Evolutionary conservation across 2,888 invertebrate species (phyloP).

Genomic region (Endotricha flammealis): DNA sequence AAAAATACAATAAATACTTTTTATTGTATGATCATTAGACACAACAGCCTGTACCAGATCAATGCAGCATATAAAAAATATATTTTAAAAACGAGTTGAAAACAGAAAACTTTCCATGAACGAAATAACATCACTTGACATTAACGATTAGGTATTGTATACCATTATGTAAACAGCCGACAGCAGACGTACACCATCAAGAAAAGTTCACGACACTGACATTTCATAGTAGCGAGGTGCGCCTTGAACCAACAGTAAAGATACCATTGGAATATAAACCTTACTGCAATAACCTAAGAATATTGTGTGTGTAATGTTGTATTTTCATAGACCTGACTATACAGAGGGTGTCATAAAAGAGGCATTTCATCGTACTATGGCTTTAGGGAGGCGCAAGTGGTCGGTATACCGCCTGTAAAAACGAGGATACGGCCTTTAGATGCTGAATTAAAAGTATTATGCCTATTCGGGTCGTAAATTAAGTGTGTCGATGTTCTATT

Average conservation of each 20-base stretch:
- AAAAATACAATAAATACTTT: too few relatives aligned
- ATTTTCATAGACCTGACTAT: too few relatives aligned
- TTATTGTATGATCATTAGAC: too few relatives aligned
- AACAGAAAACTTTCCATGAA: not conserved
- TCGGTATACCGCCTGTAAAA: constrained; percentile 8
- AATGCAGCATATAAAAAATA: too few relatives aligned
- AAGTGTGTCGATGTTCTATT: not conserved
- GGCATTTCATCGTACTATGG: constrained; percentile 3
- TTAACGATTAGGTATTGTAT: not conserved
- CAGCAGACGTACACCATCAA: constrained; percentile 6
- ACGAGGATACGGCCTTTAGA: constrained; percentile 8
- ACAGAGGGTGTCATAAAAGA: constrained; percentile 6
- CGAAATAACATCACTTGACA: not conserved
- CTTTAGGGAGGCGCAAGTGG: constrained; percentile 4
- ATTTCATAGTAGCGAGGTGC: constrained; percentile 13
- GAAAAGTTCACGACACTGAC: constrained; percentile 19
- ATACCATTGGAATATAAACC: too few relatives aligned
- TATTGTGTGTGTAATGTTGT: too few relatives aligned
- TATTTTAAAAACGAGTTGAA: too few relatives aligned
- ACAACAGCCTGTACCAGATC: too few relatives aligned
- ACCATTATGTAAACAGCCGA: not conserved
- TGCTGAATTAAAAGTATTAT: constrained; percentile 4
- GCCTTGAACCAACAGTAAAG: constrained; percentile 2
- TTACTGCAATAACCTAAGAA: too few relatives aligned
- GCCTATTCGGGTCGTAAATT: constrained; percentile 6